phyloP scores from a whole-genome alignment of 2,888 invertebrate species.

The Aromia moschata region DNA sequence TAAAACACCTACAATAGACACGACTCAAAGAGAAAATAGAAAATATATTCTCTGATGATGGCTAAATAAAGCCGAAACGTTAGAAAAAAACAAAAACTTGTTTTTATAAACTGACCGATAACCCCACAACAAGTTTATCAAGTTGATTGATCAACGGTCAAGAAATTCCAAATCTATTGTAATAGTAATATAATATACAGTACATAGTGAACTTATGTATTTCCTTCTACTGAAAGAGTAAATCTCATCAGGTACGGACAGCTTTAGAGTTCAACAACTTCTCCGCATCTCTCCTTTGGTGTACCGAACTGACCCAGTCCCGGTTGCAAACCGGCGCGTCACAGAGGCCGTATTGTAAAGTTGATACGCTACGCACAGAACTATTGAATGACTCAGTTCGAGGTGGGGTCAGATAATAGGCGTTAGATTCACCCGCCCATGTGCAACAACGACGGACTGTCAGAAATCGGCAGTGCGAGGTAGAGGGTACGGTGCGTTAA shows the following conservation, averaged over 20 bases:
- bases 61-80: too few species aligned
- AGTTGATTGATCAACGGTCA: too few species aligned
- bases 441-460: not conserved
- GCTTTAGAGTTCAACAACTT: slow-evolving; percentile 5
- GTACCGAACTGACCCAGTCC: slow-evolving; percentile 6
- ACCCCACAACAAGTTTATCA: too few species aligned
- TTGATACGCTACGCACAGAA: not conserved
- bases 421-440: slow-evolving; percentile 7
- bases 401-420: slow-evolving; percentile 1
- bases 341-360: not conserved
- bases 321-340: not conserved
- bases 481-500: not conserved
- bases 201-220: too few species aligned
- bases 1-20: too few species aligned
- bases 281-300: slow-evolving; percentile 2
- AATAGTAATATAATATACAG: too few species aligned
- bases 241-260: not conserved
- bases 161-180: too few species aligned
- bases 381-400: not conserved
- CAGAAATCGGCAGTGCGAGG: not conserved
- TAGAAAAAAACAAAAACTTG: too few species aligned
- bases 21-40: too few species aligned
- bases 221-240: too few species aligned
- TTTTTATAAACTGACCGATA: too few species aligned
- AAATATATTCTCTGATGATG: too few species aligned